Evolutionary conservation across 2,797 vertebrate species (phyloP).

Genomic region (Podargus strigoides): DNA sequence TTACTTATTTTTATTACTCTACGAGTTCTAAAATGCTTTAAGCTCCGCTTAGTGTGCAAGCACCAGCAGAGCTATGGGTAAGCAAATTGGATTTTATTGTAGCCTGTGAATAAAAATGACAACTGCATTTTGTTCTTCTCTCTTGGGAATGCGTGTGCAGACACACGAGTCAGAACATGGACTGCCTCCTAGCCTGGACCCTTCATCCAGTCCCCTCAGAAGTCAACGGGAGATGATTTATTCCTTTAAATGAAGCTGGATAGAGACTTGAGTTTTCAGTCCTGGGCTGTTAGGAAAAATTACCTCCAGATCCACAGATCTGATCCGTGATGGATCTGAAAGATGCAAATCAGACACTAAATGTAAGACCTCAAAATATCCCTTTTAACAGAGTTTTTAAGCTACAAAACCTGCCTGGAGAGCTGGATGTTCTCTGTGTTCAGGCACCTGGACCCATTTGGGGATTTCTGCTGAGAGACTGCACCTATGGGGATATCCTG

Average conservation of each 20-base stretch:
- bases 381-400: neutral
- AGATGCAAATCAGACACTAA: neutral
- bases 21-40: neutral
- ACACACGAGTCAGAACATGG: neutral
- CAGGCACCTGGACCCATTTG: too few relatives aligned
- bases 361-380: neutral
- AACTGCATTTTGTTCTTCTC: neutral
- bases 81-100: neutral
- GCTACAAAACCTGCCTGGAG: neutral
- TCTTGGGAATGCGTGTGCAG: neutral
- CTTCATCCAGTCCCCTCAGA: accelerated
- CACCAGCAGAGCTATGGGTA: neutral
- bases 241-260: neutral
- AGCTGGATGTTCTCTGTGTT: too few relatives aligned
- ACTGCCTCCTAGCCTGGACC: neutral
- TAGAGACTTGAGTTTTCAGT: neutral
- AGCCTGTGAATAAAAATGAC: neutral
- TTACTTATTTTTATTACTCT: neutral
- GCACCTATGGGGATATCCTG: neutral
- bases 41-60: neutral
- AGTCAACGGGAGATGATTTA: neutral
- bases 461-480: neutral
- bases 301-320: neutral
- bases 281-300: neutral
- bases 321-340: neutral